Evolutionary conservation across 2,113 vertebrate genomes (phyloP), one percentile per base, ranked within the genome.

Genomic region (Morone saxatilis): DNA sequence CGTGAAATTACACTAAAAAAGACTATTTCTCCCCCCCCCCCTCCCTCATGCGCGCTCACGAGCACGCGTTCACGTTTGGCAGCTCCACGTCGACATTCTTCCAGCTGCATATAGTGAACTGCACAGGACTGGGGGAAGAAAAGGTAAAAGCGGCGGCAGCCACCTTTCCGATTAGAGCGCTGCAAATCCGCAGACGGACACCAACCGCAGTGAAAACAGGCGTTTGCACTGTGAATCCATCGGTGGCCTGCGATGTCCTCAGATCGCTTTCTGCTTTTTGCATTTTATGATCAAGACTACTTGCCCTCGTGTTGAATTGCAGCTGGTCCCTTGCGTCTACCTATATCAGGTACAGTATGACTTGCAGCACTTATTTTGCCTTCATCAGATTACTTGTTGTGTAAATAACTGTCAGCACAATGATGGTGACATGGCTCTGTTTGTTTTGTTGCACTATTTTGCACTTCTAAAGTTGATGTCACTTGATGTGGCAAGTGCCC

Each of bases 31-130:
- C 66, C 22, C 41, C 25, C 25, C 25, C 25, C 25, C 25, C 25
- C 25, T 25, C 75, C 68, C 60, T 85, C 74, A 86, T 89, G 96
- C 96, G 94, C 96, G 96, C 91, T 91, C 96, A 90, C 89, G 94
- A 87, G 71, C 86, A 92, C 96, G 95, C 95, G 95, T 94, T 94
- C 96, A 96, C 95, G 95, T 94, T 95, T 96, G 96, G 96, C 96
- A 96, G 96, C 96, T 96, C 96, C 96, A 96, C 96, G 96, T 96
- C 96, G 96, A 96, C 96, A 96, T 95, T 96, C 96, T 96, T 96
- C 95, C 95, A 96, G 95, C 95, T 96, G 95, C 94, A 93, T 93
- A 93, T 92, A 93, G 93, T 94, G 93, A 91, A 92, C 90, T 92
- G 90, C 94, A 90, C 92, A 84, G 91, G 81, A 73, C 84, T 87